Base-by-base conservation (phyloP, 1,140 invertebrate species). In the Bombus breviceps region DNA sequence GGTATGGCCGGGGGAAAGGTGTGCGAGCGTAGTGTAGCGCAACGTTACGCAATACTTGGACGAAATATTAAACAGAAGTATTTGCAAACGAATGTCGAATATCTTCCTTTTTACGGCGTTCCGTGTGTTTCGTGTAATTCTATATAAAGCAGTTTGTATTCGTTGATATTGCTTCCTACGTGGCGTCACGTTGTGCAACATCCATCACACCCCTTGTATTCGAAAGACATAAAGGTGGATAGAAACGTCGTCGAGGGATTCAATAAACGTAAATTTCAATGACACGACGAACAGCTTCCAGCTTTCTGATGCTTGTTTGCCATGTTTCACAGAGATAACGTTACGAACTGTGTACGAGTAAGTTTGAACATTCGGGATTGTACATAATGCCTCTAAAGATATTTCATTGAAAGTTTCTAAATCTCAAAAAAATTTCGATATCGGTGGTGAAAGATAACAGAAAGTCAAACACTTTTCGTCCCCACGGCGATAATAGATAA, bases 31-130 rank as follows among this genome's bases (percentile, higher is more conserved):
- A 66, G n/a, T 43, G 77, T 64, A 37, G n/a, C 71, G 72, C 39
- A 86, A 89, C 66, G 62, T 90, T 90, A 73, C 62, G 81, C 74
- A 89, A 89, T 66, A 74, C n/a, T 10, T 53, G 15, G 43, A 59
- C n/a, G 32, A 79, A 81, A 74, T 73, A 69, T 71, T 64, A 53
- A 68, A 72, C 32, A 18, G 25, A 68, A 71, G 47, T 87, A 75
- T 43, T 71, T 22, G 22, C 39, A 12, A 25, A 22, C 28, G 34
- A 32, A 25, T 28, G 22, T 25, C 57, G 1, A 22, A 12, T 47
- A 18, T 22, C 13, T 10, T 34, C 41, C 15, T 15, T 25, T 39
- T 37, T 43, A 28, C 28, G 15, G 32, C 3, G 41, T 18, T 32
- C 12, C 6, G 18, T 22, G 12, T 32, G n/a, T 34, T 9, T n/a